Percentiles rank a stretch among this genome's conserved stretches.
Evolutionary conservation across 2,797 vertebrate genomes (phyloP).

Genomic region (Cyclopterus lumpus): DNA sequence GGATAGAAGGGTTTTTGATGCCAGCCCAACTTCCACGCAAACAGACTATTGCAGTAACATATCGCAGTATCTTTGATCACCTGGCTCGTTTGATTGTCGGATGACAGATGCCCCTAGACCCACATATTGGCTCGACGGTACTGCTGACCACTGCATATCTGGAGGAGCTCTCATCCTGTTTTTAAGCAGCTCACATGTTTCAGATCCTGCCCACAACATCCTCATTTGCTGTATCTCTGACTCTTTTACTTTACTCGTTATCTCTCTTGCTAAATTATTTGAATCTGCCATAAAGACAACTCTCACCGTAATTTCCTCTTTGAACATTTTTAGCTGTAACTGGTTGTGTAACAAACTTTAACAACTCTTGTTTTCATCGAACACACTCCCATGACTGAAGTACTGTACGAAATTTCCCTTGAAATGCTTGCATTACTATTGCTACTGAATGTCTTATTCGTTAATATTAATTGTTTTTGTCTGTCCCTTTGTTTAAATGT

Average conservation of each 20-base stretch:
- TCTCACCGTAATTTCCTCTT: not conserved
- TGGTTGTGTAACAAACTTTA: slow-evolving; percentile 19
- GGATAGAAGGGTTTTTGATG: not conserved
- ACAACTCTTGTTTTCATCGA: not conserved
- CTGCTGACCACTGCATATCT: slow-evolving; percentile 82
- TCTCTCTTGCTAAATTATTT: slow-evolving; percentile 13
- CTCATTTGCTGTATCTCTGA: slow-evolving; percentile 76
- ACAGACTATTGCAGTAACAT: slow-evolving; percentile 11
- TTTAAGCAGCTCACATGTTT: slow-evolving; percentile 80
- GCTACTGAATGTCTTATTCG: no score
- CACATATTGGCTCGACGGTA: slow-evolving; percentile 61
- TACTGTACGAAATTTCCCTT: slow-evolving; percentile 8
- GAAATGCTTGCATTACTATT: slow-evolving; percentile 5
- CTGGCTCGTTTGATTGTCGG: slow-evolving; percentile 59
- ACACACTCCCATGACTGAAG: slow-evolving; percentile 9
- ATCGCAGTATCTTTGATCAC: slow-evolving; percentile 37
- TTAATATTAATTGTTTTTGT: no score
- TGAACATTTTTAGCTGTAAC: not conserved
- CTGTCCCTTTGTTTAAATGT: not conserved
- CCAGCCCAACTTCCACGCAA: not conserved
- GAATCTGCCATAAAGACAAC: not conserved
- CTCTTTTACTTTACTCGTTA: slow-evolving; percentile 21
- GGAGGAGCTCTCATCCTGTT: slow-evolving; percentile 80
- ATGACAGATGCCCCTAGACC: slow-evolving; percentile 67
- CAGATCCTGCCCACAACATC: slow-evolving; percentile 84